Base-by-base conservation (phyloP, 2,113 vertebrate species). In the Rhodinocichla rosea region DNA sequence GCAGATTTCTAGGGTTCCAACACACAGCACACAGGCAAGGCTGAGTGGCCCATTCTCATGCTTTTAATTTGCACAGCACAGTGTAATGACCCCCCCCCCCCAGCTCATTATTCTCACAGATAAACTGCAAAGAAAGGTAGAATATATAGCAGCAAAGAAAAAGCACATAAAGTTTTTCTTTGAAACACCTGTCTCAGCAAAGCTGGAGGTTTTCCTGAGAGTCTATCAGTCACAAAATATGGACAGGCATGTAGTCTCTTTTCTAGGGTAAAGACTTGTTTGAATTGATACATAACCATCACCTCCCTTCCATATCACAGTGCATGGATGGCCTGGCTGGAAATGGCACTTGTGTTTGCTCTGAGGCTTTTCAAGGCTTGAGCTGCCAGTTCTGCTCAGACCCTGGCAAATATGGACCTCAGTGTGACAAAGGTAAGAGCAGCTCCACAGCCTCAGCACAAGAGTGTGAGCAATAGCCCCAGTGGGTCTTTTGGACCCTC, bases 331-430 rank as follows among this genome's bases (percentile, higher is more conserved):
- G 99, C 6, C 89, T 99, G 4, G 35, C 65, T 13, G 99, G 99
- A 86, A 99, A 98, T 0, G 99, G 99, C 4, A 98, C 98, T 0
- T 99, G 99, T 56, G 2, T 97, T 52, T 99, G 99, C 83, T 77
- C 98, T 22, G 57, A 84, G 5, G 98, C 97, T 67, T 99, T 99
- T 95, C 95, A 94, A 23, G 99, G 99, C 22, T 99, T 98, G 2
- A 97, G 10, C 7, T 99, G 99, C 87, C 98, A 99, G 73, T 98
- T 98, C 95, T 99, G 99, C 94, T 96, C 97, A 4, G 94, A 98
- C 56, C 89, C 97, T 42, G 93, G 96, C 62, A 98, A 97, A 95
- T 98, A 98, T 0, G 99, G 99, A 56, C 98, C 98, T 45, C 97
- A 28, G 24, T 99, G 99, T 95, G 98, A 98, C 91, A 97, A 96